Evolutionary conservation across 2,113 vertebrate genomes (phyloP), one percentile per base, ranked within the genome.

Genomic region (Salvelinus alpinus): DNA sequence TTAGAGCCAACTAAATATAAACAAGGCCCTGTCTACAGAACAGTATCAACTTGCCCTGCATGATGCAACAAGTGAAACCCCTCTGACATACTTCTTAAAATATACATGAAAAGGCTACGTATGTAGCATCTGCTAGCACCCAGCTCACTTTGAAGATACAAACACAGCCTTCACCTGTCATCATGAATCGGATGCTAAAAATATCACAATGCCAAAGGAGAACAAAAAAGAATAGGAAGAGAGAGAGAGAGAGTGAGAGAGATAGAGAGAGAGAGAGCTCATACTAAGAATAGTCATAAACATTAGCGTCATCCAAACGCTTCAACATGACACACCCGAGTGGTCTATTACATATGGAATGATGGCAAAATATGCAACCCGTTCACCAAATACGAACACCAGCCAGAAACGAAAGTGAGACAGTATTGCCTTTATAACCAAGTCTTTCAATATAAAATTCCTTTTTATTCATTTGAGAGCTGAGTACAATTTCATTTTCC

Each of bases 61-160:
- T 75, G 83, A 92, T 84, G 83, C 68, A 94, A 94, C 86, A 20
- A 77, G 47, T 18, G 88, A 91, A 93, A 90, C 81, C 76, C 81
- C 72, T 89, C 80, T 86, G 87, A 92, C 91, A 91, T 74, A 75
- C 31, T 84, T 88, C 88, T 83, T 90, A 73, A 92, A 92, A 92
- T 92, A 92, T 90, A 91, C 85, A 88, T 90, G 86, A 91, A 86
- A 84, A 84, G 82, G 47, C 25, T 54, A 86, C 44, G 47, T 27
- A 76, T 77, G 84, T 79, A 73, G 51, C 71, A 14, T 77, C 74
- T 80, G 47, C 59, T 22, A 62, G 51, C 51, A 73, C 70, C 72
- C 7, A 51, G 64, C 62, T 81, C 75, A 31, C 59, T 87, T 88
- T 86, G 86, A 87, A 82, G 78, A 84, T 74, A 44, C 70, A 4